Evolutionary conservation across 35 echinoderm and acorn worm species (phyloP).

Genomic region (Patiria miniata): DNA sequence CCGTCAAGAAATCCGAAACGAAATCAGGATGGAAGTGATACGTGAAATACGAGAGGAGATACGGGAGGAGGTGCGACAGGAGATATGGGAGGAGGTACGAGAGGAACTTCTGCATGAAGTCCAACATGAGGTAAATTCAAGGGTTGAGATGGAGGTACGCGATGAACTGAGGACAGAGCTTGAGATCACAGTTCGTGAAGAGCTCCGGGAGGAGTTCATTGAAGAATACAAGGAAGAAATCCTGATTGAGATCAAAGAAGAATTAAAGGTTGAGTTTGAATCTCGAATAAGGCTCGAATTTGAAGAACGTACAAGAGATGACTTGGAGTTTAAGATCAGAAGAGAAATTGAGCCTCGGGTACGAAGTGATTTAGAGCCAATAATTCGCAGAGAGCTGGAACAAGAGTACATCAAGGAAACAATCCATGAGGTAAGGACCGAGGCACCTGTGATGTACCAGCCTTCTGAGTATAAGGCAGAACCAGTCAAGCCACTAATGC

Average conservation of each 20-base stretch:
- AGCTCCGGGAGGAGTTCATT: conserved; percentile 35
- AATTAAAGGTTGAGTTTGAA: conserved; percentile 52
- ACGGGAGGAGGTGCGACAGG: conserved; percentile 35
- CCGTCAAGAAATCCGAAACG: conserved; percentile 20
- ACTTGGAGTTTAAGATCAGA: conserved; percentile 34
- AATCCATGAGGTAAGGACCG: conserved; percentile 17
- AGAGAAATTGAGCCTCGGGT: conserved; percentile 33
- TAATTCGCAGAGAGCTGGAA: conserved; percentile 50
- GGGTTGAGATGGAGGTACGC: not conserved
- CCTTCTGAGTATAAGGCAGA: conserved; percentile 13
- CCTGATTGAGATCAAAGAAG: conserved; percentile 39
- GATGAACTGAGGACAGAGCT: conserved; percentile 41
- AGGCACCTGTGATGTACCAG: conserved; percentile 6
- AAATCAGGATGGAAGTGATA: conserved; percentile 25
- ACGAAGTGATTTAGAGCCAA: conserved; percentile 49
- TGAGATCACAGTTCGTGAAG: conserved; percentile 33
- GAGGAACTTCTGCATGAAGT: conserved; percentile 44
- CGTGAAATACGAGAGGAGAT: no score
- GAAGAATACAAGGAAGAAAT: conserved; percentile 61
- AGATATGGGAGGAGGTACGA: conserved; percentile 37
- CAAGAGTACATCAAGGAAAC: conserved; percentile 43
- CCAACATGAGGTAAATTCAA: conserved; percentile 6
- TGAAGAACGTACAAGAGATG: conserved; percentile 45
- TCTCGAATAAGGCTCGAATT: conserved; percentile 54
- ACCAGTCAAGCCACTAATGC: conserved; percentile 2